Evolutionary conservation across 2,888 invertebrate genomes (phyloP).

Genomic region (Epsilonema sp.): DNA sequence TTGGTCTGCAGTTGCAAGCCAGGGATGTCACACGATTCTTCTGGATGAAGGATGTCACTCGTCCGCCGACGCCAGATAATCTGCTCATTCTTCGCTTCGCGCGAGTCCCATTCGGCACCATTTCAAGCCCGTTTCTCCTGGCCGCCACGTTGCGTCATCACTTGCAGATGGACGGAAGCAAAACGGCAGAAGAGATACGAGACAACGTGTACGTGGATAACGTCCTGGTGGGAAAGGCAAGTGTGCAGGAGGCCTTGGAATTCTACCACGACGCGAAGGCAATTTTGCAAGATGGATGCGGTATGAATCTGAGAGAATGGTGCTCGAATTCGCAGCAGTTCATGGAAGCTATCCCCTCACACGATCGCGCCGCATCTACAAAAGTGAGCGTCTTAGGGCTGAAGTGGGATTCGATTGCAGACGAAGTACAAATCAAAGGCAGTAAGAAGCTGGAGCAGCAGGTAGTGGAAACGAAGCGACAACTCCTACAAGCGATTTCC

Average conservation of each 20-base stretch:
- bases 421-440: background rate
- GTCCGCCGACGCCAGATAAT: background rate
- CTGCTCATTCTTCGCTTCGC: background rate
- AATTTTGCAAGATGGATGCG: background rate
- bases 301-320: background rate
- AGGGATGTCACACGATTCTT: conserved; percentile 10
- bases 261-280: background rate
- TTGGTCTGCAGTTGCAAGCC: conserved; percentile 7
- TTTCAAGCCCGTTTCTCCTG: conserved; percentile 8
- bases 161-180: background rate
- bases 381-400: background rate
- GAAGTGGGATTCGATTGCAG: background rate
- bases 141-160: conserved; percentile 6
- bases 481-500: background rate
- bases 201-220: conserved; percentile 10
- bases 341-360: background rate
- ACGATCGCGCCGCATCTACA: background rate
- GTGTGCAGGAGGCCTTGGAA: background rate
- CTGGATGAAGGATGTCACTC: conserved; percentile 1
- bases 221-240: background rate
- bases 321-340: background rate
- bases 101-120: conserved; percentile 9
- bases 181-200: conserved; percentile 3
- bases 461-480: background rate
- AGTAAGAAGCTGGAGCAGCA: background rate